Evolutionary conservation across 2,888 invertebrate species (phyloP).

Genomic region (Lasioglossum zephyrum): DNA sequence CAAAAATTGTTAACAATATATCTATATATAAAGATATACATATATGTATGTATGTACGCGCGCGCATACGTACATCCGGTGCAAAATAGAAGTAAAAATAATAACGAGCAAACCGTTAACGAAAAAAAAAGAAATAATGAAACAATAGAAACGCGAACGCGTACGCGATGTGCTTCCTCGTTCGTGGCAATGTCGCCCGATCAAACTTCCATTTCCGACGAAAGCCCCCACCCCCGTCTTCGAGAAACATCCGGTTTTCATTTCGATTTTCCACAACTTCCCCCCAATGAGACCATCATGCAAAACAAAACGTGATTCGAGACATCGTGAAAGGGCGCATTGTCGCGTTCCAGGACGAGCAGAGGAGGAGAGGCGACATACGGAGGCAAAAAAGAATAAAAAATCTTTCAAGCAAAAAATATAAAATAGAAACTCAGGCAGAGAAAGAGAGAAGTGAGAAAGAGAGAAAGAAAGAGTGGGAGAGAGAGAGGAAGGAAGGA

Average conservation of each 20-base stretch:
- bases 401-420: slow-evolving; percentile 9
- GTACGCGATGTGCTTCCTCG: slow-evolving; percentile 67
- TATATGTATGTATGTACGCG: slow-evolving; percentile 70
- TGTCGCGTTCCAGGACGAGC: slow-evolving; percentile 61
- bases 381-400: slow-evolving; percentile 38
- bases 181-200: slow-evolving; percentile 61
- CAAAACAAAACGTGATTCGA: slow-evolving; percentile 21
- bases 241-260: slow-evolving; percentile 36
- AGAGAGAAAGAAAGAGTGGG: slow-evolving; percentile 50
- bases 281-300: background rate
- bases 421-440: slow-evolving; percentile 54
- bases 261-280: background rate
- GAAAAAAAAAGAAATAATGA: slow-evolving; percentile 9
- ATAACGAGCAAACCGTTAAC: background rate
- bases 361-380: slow-evolving; percentile 68
- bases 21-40: slow-evolving; percentile 72
- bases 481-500: slow-evolving; percentile 28
- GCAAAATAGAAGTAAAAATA: slow-evolving; percentile 20
- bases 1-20: slow-evolving; percentile 62
- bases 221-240: slow-evolving; percentile 12
- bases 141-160: slow-evolving; percentile 54
- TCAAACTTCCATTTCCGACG: slow-evolving; percentile 41
- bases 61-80: slow-evolving; percentile 66
- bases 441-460: slow-evolving; percentile 37
- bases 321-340: slow-evolving; percentile 37